These are phyloP conservation scores for Corythoichthys intestinalis DNA, from an alignment of 2,113 vertebrate species.

Conservation along the genomic window DNA sequence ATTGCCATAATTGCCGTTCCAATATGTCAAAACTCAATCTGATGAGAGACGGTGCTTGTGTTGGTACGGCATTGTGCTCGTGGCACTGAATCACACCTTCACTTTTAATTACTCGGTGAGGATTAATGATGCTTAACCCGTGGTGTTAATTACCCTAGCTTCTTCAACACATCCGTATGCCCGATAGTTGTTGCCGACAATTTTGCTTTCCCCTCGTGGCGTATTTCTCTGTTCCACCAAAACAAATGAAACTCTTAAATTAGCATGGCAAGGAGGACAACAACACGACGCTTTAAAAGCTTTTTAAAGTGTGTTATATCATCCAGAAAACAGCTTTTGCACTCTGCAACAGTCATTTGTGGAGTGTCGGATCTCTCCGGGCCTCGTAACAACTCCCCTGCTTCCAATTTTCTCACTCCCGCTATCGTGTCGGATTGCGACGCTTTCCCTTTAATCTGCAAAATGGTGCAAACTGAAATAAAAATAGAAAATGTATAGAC, in stretches of 20 bases:
- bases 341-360: conserved; percentile 53
- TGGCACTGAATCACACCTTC: conserved; percentile 65
- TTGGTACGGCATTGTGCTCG: conserved; percentile 38
- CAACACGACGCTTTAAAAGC: conserved; percentile 49
- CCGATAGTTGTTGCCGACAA: conserved; percentile 36
- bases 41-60: conserved; percentile 21
- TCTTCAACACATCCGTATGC: conserved; percentile 58
- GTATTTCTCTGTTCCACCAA: conserved; percentile 9
- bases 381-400: conserved; percentile 39
- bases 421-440: conserved; percentile 56
- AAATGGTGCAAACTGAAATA: conserved; percentile 28
- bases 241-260: conserved; percentile 44
- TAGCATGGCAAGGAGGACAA: conserved; percentile 51
- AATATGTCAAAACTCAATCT: conserved; percentile 40
- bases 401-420: conserved; percentile 57
- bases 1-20: conserved; percentile 50
- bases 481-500: neutral
- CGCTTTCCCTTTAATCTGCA: conserved; percentile 33
- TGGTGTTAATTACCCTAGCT: conserved; percentile 70
- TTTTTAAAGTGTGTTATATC: conserved; percentile 54
- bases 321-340: conserved; percentile 49
- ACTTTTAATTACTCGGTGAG: conserved; percentile 71
- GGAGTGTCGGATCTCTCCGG: conserved; percentile 41
- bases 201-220: conserved; percentile 21
- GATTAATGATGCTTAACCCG: conserved; percentile 68